phyloP scores from a whole-genome alignment of 2,797 vertebrate genomes.

The Apogon talboti region DNA sequence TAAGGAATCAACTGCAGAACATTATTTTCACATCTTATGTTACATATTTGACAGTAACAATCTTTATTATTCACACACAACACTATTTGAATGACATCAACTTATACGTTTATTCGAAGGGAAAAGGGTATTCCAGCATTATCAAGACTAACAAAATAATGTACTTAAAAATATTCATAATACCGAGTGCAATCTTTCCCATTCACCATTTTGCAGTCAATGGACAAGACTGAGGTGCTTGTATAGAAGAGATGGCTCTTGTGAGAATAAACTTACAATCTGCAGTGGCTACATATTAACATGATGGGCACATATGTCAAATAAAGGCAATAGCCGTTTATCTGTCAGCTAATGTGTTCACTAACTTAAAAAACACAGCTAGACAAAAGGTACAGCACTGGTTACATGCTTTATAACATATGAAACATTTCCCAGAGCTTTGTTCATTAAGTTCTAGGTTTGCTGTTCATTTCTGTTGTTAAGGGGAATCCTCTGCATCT shows the following conservation, averaged over 20 bases:
- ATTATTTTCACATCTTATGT: slow-evolving; percentile 83
- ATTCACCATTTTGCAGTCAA: slow-evolving; percentile 69
- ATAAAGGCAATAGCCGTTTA: slow-evolving; percentile 26
- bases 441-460: slow-evolving; percentile 18
- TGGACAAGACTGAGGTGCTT: slow-evolving; percentile 59
- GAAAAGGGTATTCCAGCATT: slow-evolving; percentile 58
- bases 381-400: slow-evolving; percentile 33
- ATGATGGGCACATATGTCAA: slow-evolving; percentile 32
- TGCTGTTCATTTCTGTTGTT: slow-evolving; percentile 29
- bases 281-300: slow-evolving; percentile 56
- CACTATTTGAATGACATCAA: slow-evolving; percentile 79
- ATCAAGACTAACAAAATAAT: slow-evolving; percentile 55
- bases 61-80: slow-evolving; percentile 76
- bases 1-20: slow-evolving; percentile 73
- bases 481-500: slow-evolving; percentile 25
- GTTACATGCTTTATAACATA: slow-evolving; percentile 24
- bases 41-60: slow-evolving; percentile 82
- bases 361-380: slow-evolving; percentile 29
- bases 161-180: slow-evolving; percentile 41
- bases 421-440: slow-evolving; percentile 9
- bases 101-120: slow-evolving; percentile 69
- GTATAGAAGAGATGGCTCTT: slow-evolving; percentile 19
- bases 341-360: slow-evolving; percentile 26
- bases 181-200: slow-evolving; percentile 40
- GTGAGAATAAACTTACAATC: slow-evolving; percentile 34